These are phyloP conservation scores for Caenorhabditis sinica DNA, from an alignment of 2,888 invertebrate species.

Conservation along the genomic window DNA sequence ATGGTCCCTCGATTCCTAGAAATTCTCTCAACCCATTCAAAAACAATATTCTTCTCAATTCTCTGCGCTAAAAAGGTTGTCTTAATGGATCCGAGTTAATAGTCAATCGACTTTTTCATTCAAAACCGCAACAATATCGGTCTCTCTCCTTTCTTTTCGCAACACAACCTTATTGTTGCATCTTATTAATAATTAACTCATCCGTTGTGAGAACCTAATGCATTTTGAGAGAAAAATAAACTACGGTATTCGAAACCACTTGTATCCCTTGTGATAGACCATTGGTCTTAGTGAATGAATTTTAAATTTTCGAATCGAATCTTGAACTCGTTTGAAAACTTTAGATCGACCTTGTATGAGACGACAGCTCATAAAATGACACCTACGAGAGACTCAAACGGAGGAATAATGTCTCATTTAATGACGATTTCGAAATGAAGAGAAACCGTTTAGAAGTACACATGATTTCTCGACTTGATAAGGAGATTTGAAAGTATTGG, in stretches of 20 bases:
- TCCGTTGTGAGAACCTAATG: conserved; percentile 26
- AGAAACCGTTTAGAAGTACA: conserved; percentile 24
- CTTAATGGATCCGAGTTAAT: conserved; percentile 41
- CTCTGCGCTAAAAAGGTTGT: conserved; percentile 21
- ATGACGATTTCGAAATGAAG: neutral
- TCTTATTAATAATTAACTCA: conserved; percentile 49
- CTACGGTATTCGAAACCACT: conserved; percentile 13
- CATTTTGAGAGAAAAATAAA: conserved; percentile 9
- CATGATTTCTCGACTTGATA: conserved; percentile 44
- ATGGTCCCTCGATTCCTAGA: neutral
- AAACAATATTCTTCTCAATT: neutral
- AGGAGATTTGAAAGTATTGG: conserved; percentile 29
- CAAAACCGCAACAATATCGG: conserved; percentile 49
- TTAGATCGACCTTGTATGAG: neutral
- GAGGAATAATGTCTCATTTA: conserved; percentile 19
- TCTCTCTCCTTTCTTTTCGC: conserved; percentile 32
- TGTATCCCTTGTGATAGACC: neutral
- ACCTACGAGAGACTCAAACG: too few species aligned
- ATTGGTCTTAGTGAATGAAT: neutral
- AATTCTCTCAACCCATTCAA: neutral
- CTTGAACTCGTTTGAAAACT: conserved; percentile 30
- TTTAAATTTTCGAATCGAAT: neutral
- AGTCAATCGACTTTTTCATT: conserved; percentile 49
- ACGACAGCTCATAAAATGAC: conserved; percentile 27
- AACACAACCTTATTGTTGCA: conserved; percentile 45